phyloP scores from a whole-genome alignment of 2,113 vertebrate species.

The Neomonachus schauinslandi region DNA sequence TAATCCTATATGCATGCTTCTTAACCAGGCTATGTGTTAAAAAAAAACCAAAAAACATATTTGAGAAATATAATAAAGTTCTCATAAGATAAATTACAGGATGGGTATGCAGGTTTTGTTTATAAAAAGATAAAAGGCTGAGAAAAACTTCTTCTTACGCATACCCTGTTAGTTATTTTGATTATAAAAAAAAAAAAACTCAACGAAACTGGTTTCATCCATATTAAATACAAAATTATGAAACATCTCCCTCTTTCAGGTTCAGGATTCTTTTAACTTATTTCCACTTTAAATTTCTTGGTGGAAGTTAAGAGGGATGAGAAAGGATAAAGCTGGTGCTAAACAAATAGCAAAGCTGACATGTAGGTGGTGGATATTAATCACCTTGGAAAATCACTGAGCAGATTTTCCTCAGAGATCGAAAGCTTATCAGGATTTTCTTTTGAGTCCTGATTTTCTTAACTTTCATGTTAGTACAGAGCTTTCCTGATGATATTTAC shows the following conservation, averaged over 20 bases:
- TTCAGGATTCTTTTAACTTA: conserved; percentile 37
- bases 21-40: background rate
- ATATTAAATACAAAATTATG: conserved; percentile 24
- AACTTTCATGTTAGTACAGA: background rate
- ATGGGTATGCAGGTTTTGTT: conserved; percentile 19
- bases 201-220: background rate
- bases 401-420: background rate
- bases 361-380: background rate
- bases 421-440: background rate
- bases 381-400: background rate
- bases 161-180: conserved; percentile 29
- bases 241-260: background rate
- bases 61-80: conserved; percentile 15
- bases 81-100: background rate
- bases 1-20: background rate
- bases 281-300: conserved; percentile 25
- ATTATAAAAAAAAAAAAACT: conserved; percentile 10
- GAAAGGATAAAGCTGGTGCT: conserved; percentile 4
- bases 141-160: conserved; percentile 4
- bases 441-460: background rate
- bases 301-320: conserved; percentile 23
- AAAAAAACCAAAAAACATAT: background rate
- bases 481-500: background rate
- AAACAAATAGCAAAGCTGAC: background rate
- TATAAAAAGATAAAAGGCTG: conserved; percentile 27